phyloP scores from a whole-genome alignment of 2,113 vertebrate genomes.

The Chiloscyllium plagiosum region DNA sequence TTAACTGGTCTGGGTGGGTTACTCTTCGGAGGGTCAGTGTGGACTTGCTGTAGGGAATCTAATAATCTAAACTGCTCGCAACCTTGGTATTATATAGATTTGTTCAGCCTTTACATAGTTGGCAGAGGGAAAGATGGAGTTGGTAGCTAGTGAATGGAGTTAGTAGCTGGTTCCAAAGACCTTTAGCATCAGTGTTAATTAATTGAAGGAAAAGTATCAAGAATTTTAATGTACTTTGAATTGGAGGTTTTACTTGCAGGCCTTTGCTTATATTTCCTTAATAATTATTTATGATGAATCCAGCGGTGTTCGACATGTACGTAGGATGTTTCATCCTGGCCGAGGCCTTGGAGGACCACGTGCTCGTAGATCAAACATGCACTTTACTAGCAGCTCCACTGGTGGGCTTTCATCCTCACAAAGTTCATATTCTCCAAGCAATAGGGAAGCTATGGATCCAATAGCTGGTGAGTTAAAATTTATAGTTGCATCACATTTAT shows the following conservation, averaged over 20 bases:
- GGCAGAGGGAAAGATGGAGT: no score
- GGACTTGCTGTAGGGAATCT: no score
- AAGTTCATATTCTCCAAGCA: constrained; percentile 97
- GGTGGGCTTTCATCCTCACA: constrained; percentile 94
- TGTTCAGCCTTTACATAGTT: no score
- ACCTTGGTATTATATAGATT: no score
- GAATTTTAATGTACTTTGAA: not conserved
- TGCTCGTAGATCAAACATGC: constrained; percentile 97
- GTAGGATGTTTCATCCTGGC: constrained; percentile 97
- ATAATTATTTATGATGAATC: constrained; percentile 78
- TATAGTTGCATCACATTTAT: not conserved
- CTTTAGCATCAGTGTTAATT: no score
- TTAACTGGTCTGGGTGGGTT: no score
- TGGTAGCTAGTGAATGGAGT: no score
- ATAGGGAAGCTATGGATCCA: constrained; percentile 98
- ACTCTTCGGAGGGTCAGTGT: no score
- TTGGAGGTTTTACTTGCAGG: not conserved
- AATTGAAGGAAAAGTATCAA: not conserved
- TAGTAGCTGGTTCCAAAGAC: no score
- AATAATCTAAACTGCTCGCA: no score
- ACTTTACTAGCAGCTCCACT: constrained; percentile 96
- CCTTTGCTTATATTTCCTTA: constrained; percentile 58
- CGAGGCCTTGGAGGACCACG: constrained; percentile 89
- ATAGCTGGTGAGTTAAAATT: constrained; percentile 80
- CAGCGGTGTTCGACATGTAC: constrained; percentile 95